Conservation (phyloP, 2,888 invertebrate genomes). For the Stenichneumon culpator region DNA sequence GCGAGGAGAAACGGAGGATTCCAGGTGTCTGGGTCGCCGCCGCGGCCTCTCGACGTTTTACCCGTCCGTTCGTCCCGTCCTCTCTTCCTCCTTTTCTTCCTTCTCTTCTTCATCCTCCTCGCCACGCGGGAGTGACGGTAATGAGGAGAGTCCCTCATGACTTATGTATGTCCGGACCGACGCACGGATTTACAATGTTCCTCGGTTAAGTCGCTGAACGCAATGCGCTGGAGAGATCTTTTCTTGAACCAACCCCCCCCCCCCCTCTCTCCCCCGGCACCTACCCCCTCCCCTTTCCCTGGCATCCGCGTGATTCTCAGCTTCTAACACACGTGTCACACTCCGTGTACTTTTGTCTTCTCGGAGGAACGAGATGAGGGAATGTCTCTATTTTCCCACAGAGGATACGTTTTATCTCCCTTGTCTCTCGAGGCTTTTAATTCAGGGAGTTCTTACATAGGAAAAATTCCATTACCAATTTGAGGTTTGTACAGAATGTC, state of each 20-base stretch:
- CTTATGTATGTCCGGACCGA: conserved; percentile 66
- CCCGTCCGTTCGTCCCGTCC: conserved; percentile 26
- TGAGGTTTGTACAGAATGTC: conserved; percentile 9
- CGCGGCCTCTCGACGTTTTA: conserved; percentile 40
- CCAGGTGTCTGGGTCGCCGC: conserved; percentile 65
- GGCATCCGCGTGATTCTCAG: conserved; percentile 46
- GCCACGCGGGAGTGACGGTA: conserved; percentile 68
- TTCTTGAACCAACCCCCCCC: conserved; percentile 37
- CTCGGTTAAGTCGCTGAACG: conserved; percentile 47
- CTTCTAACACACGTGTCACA: conserved; percentile 38
- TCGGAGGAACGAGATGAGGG: conserved; percentile 25
- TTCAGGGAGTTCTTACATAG: conserved; percentile 32
- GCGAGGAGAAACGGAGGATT: conserved; percentile 57
- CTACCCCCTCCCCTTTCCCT: background rate
- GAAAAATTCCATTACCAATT: conserved; percentile 42
- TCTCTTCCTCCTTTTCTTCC: conserved; percentile 19
- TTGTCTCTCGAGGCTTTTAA: conserved; percentile 5
- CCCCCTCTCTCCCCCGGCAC: background rate
- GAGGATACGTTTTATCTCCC: conserved; percentile 17
- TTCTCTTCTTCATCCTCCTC: conserved; percentile 51
- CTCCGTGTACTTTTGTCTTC: conserved; percentile 46
- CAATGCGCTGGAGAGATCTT: conserved; percentile 24
- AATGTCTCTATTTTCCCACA: conserved; percentile 63
- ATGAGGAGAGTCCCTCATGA: conserved; percentile 69
- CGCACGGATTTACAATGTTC: conserved; percentile 69